Evolutionary conservation across 2,888 invertebrate species (phyloP).

Genomic region (Drosophila histrio): DNA sequence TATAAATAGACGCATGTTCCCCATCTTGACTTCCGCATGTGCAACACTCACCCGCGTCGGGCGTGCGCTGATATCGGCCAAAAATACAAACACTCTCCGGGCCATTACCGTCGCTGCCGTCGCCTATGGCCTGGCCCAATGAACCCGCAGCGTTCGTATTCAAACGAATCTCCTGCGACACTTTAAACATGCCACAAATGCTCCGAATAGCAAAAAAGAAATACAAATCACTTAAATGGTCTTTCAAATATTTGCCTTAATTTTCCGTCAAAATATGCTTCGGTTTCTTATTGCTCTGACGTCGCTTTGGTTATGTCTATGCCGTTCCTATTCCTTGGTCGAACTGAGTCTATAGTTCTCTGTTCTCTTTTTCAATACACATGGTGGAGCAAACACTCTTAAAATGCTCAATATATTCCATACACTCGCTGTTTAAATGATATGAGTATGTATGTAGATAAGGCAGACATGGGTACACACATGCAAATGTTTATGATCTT

Average conservation of each 20-base stretch:
- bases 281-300: slow-evolving; percentile 24
- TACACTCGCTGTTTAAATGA: slow-evolving; percentile 12
- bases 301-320: slow-evolving; percentile 30
- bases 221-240: slow-evolving; percentile 24
- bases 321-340: slow-evolving; percentile 50
- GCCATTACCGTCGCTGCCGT: slow-evolving; percentile 40
- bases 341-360: slow-evolving; percentile 46
- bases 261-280: slow-evolving; percentile 30
- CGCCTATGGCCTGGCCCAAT: slow-evolving; percentile 28
- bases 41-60: slow-evolving; percentile 81
- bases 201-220: not conserved
- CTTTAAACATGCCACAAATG: slow-evolving; percentile 80
- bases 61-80: slow-evolving; percentile 82
- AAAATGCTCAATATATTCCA: slow-evolving; percentile 47
- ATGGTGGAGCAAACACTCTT: slow-evolving; percentile 41
- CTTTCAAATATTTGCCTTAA: slow-evolving; percentile 36
- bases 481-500: slow-evolving; percentile 43
- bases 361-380: slow-evolving; percentile 14
- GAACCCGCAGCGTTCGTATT: slow-evolving; percentile 63
- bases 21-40: slow-evolving; percentile 51
- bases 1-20: slow-evolving; percentile 42
- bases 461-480: slow-evolving; percentile 4
- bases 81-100: slow-evolving; percentile 78
- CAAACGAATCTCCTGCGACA: slow-evolving; percentile 83
- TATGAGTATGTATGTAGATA: slow-evolving; percentile 3